These are phyloP conservation scores for Lucilia sericata DNA, from an alignment of 1,140 invertebrate genomes.

Conservation along the genomic window DNA sequence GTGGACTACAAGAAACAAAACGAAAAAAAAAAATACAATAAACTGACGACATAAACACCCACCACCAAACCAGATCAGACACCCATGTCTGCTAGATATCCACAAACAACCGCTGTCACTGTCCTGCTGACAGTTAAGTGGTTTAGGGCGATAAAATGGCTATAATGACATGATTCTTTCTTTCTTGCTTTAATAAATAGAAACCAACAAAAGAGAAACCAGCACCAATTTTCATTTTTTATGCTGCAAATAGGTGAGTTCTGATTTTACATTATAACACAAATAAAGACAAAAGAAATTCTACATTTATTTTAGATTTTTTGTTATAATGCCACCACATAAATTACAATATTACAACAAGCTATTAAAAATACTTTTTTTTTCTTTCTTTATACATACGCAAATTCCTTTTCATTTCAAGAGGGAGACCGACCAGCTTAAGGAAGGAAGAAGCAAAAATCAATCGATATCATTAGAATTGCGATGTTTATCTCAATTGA, in stretches of 20 bases:
- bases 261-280: background rate
- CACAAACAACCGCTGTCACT: conserved; percentile 35
- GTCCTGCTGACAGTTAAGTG: conserved; percentile 43
- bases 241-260: background rate
- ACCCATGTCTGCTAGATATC: background rate
- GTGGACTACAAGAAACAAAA: background rate
- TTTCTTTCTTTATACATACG: background rate
- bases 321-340: conserved; percentile 26
- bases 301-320: background rate
- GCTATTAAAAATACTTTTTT: conserved; percentile 26
- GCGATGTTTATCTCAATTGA: conserved; percentile 48
- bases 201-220: background rate
- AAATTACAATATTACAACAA: conserved; percentile 30
- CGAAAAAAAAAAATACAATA: background rate
- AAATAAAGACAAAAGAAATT: conserved; percentile 24
- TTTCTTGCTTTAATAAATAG: background rate
- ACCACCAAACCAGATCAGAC: background rate
- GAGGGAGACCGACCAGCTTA: background rate
- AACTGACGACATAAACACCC: conserved; percentile 17
- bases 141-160: conserved; percentile 45
- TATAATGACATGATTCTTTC: conserved; percentile 37
- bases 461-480: conserved; percentile 62
- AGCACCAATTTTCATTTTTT: background rate
- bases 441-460: conserved; percentile 59
- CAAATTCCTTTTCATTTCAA: conserved; percentile 20